A percentile compares a stretch with the other conserved stretches of the same genome.
phyloP scores from a whole-genome alignment of 2,113 vertebrate species.

The Poeciliopsis prolifica region DNA sequence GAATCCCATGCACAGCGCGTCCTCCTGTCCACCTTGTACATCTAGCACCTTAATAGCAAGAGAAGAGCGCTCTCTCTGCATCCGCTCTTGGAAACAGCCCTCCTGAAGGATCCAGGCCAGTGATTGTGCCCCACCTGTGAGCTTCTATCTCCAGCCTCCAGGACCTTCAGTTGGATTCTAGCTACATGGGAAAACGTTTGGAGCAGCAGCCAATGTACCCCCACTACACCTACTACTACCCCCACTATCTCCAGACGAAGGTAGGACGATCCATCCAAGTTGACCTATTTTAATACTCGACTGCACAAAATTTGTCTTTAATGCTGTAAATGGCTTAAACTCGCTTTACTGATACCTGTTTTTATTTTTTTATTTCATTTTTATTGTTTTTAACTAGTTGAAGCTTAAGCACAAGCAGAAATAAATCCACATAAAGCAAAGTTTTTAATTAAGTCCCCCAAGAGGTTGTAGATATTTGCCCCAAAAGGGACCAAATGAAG shows the following conservation, averaged over 20 bases:
- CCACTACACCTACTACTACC: slow-evolving; percentile 98
- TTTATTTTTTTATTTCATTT: background rate
- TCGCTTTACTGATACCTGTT: background rate
- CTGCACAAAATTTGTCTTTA: background rate
- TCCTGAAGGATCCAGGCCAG: slow-evolving; percentile 55
- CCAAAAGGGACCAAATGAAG: background rate
- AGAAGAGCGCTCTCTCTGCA: slow-evolving; percentile 40
- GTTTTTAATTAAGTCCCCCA: background rate
- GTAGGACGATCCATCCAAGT: slow-evolving; percentile 74
- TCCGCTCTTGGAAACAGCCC: slow-evolving; percentile 47
- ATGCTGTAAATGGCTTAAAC: background rate
- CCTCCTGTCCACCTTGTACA: slow-evolving; percentile 28
- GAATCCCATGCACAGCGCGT: slow-evolving; percentile 39
- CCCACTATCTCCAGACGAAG: slow-evolving; percentile 98
- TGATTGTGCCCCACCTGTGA: slow-evolving; percentile 49
- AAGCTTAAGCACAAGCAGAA: background rate
- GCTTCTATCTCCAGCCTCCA: slow-evolving; percentile 66
- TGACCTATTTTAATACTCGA: slow-evolving; percentile 46
- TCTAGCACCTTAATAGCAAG: slow-evolving; percentile 35
- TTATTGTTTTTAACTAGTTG: background rate
- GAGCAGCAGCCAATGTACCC: slow-evolving; percentile 99
- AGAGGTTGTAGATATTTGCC: background rate
- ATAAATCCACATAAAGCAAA: background rate
- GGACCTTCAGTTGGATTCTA: slow-evolving; percentile 85
- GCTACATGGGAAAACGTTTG: slow-evolving; percentile 99